These are phyloP conservation scores for Globia sparganii DNA, from an alignment of 2,888 invertebrate genomes.

Conservation along the genomic window DNA sequence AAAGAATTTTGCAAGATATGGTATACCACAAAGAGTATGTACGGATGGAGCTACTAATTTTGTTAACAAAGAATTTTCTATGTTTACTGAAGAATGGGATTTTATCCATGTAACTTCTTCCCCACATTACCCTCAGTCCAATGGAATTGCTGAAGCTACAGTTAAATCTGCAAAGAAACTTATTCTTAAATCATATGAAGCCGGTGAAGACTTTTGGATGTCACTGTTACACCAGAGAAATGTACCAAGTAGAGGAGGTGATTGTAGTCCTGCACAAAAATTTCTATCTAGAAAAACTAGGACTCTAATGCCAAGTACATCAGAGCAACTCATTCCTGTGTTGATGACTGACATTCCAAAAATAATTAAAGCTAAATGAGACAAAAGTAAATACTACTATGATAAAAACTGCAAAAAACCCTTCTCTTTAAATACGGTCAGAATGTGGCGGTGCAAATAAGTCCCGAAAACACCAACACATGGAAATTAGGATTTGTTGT, in stretches of 20 bases:
- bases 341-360: no score
- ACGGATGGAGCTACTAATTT: no score
- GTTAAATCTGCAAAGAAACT: slow-evolving; percentile 1
- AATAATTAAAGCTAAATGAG: no score
- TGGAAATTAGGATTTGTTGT: no score
- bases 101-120: neutral
- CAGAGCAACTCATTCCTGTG: neutral
- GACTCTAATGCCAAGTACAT: neutral
- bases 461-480: no score
- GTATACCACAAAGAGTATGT: no score
- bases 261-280: no score
- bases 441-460: no score
- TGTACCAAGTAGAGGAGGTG: no score
- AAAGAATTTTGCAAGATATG: neutral
- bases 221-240: neutral
- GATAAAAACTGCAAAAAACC: no score
- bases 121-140: neutral
- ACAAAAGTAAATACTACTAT: no score
- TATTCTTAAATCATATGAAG: neutral
- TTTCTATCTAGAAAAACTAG: neutral
- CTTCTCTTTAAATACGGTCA: no score
- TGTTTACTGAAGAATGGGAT: neutral
- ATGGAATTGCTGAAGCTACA: neutral
- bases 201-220: neutral
- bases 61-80: neutral